These are phyloP conservation scores for Rhombomys opimus DNA, from an alignment of 2,113 vertebrate species.

Conservation along the genomic window DNA sequence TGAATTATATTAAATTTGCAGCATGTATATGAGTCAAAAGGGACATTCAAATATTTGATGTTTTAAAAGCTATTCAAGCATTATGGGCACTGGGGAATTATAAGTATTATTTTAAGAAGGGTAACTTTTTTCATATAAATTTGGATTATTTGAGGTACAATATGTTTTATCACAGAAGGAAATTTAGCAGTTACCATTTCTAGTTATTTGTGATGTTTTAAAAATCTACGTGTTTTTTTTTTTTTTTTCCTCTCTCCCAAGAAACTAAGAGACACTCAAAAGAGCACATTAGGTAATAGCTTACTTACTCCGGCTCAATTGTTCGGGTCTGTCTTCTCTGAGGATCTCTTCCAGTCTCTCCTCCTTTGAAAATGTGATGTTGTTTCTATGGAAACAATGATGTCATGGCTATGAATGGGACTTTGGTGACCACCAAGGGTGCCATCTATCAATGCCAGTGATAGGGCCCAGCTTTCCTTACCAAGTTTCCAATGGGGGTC, in stretches of 20 bases:
- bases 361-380: slow-evolving; percentile 59
- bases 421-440: slow-evolving; percentile 44
- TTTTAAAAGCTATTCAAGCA: slow-evolving; percentile 13
- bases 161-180: not conserved
- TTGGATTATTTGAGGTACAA: not conserved
- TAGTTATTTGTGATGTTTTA: not conserved
- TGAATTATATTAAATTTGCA: not conserved
- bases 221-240: not conserved
- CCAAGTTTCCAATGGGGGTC: slow-evolving; percentile 32
- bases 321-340: slow-evolving; percentile 38
- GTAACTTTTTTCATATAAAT: not conserved
- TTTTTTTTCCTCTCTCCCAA: not conserved
- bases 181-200: not conserved
- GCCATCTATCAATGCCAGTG: slow-evolving; percentile 51
- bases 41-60: not conserved
- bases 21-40: not conserved
- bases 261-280: not conserved
- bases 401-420: slow-evolving; percentile 52
- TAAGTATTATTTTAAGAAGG: slow-evolving; percentile 19
- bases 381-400: slow-evolving; percentile 71
- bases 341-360: not conserved
- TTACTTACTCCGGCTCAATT: not conserved
- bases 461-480: slow-evolving; percentile 37
- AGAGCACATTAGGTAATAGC: not conserved
- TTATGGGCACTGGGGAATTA: not conserved